Evolutionary conservation across 2,797 vertebrate species (phyloP).

Genomic region (Phrynocephalus forsythii): DNA sequence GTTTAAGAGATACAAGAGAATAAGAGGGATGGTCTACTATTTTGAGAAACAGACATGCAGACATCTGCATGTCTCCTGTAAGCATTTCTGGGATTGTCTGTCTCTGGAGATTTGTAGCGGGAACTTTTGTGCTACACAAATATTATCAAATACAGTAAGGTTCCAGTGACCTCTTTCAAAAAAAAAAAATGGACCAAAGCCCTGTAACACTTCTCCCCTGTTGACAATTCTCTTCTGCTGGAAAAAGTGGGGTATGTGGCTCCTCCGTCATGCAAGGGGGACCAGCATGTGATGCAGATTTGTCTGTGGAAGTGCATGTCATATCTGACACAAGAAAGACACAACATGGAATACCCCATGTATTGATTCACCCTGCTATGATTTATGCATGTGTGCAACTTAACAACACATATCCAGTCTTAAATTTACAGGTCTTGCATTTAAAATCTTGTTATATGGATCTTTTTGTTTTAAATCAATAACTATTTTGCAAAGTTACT

Average conservation of each 20-base stretch:
- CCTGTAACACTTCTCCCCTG: background rate
- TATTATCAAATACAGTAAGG: too few species aligned
- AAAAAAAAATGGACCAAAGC: too few species aligned
- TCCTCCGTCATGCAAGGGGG: background rate
- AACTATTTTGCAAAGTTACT: background rate
- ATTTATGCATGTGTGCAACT: background rate
- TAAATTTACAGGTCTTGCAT: conserved; percentile 10
- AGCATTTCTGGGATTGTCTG: background rate
- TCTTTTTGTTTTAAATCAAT: background rate
- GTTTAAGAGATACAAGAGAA: background rate
- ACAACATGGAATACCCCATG: background rate
- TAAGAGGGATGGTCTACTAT: background rate
- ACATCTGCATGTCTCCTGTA: background rate
- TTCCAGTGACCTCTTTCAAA: too few species aligned
- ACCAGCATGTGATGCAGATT: background rate
- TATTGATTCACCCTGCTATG: background rate
- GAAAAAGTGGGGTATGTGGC: background rate
- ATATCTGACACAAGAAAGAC: background rate
- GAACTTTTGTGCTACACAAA: too few species aligned
- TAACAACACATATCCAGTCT: background rate
- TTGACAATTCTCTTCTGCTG: background rate
- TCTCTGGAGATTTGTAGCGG: background rate
- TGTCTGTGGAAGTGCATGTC: background rate
- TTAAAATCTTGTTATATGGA: conserved; percentile 9
- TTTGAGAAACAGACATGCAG: background rate